These are phyloP conservation scores for Notoglanidium macrostoma DNA, from an alignment of 2,797 vertebrate species.

Conservation along the genomic window DNA sequence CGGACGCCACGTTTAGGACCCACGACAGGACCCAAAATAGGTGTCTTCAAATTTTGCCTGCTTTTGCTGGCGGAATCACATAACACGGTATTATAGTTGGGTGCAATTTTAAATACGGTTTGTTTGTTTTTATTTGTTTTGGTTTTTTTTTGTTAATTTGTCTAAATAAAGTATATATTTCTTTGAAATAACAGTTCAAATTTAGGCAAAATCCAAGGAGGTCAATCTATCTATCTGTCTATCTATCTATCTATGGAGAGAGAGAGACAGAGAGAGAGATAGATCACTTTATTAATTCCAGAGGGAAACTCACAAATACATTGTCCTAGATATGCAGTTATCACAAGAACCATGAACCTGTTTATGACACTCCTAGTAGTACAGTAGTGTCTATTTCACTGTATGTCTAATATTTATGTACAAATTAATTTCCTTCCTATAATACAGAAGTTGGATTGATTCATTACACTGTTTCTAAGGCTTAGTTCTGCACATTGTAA, in stretches of 20 bases:
- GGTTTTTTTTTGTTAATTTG: not conserved
- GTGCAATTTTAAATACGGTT: not conserved
- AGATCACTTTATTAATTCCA: not conserved
- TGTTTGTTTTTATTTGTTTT: no score
- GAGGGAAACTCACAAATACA: not conserved
- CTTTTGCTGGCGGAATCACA: not conserved
- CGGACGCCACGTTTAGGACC: conserved; percentile 79
- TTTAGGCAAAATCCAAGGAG: not conserved
- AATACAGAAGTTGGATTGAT: not conserved
- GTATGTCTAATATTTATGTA: no score
- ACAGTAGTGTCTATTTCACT: no score
- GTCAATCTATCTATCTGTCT: not conserved
- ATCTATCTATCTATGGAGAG: not conserved
- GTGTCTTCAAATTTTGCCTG: conserved; percentile 64
- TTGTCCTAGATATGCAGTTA: no score
- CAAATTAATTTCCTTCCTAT: no score
- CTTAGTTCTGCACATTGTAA: not conserved
- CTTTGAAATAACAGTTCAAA: not conserved
- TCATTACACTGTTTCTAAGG: not conserved
- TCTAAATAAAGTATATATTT: not conserved
- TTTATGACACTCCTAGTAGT: no score
- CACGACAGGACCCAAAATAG: conserved; percentile 24
- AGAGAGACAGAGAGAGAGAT: not conserved
- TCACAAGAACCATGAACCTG: no score
- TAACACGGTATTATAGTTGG: not conserved